Percentiles rank a stretch among this genome's conserved stretches.
phyloP scores from a whole-genome alignment of 2,797 vertebrate genomes.

The Halcyon leucocephala region DNA sequence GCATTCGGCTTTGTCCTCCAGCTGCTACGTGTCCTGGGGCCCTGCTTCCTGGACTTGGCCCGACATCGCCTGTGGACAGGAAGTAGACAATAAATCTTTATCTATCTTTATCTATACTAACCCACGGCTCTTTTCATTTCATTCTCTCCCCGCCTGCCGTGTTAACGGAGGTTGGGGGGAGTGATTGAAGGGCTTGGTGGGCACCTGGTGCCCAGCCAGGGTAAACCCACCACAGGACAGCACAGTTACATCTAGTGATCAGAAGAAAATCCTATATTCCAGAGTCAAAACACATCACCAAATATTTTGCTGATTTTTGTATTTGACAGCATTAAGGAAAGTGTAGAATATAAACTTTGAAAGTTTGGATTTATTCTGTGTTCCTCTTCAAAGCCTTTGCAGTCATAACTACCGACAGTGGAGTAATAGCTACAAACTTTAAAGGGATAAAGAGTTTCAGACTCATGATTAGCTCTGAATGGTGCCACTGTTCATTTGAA shows the following conservation, averaged over 20 bases:
- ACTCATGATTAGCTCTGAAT: not conserved
- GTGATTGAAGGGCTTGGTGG: too few species aligned
- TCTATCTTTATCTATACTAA: too few species aligned
- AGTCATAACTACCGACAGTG: not conserved
- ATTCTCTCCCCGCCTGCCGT: too few species aligned
- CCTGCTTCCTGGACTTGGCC: too few species aligned
- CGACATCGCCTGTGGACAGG: too few species aligned
- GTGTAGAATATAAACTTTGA: not conserved
- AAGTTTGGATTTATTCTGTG: not conserved
- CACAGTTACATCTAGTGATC: not conserved
- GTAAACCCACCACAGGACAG: not conserved
- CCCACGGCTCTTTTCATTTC: too few species aligned
- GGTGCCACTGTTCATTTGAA: not conserved
- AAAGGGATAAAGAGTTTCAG: not conserved
- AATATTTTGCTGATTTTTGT: not conserved
- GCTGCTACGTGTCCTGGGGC: too few species aligned
- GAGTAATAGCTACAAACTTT: not conserved
- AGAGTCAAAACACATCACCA: not conserved
- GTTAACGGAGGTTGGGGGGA: too few species aligned
- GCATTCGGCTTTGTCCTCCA: too few species aligned
- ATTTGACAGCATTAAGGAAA: not conserved
- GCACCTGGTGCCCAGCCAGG: too few species aligned
- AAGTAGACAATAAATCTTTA: too few species aligned
- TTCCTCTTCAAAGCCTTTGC: not conserved
- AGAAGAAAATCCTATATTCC: not conserved